These are phyloP conservation scores for Lymantria monacha DNA, from an alignment of 2,888 invertebrate species.

Conservation along the genomic window DNA sequence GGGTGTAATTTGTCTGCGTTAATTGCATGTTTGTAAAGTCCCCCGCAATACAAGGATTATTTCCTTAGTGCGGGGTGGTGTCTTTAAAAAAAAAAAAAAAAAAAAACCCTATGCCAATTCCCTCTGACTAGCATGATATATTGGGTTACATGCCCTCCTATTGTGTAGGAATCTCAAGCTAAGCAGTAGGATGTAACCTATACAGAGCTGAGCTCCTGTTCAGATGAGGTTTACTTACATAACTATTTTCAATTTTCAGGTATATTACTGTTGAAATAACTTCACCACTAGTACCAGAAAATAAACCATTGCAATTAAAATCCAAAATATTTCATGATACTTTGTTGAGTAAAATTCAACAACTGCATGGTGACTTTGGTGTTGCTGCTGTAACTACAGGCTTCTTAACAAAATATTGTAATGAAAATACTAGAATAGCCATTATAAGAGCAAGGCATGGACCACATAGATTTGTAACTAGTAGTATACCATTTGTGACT, in stretches of 20 bases:
- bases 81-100: too few relatives aligned
- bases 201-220: too few relatives aligned
- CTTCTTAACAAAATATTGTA: slow-evolving; percentile 90
- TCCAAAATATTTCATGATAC: slow-evolving; percentile 79
- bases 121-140: too few relatives aligned
- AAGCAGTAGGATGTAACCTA: too few relatives aligned
- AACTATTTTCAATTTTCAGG: slow-evolving; percentile 62
- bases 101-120: too few relatives aligned
- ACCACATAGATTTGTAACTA: slow-evolving; percentile 87
- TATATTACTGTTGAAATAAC: slow-evolving; percentile 87
- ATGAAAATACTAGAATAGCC: slow-evolving; percentile 88
- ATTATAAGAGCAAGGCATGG: slow-evolving; percentile 88
- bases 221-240: too few relatives aligned
- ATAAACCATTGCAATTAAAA: slow-evolving; percentile 75
- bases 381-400: slow-evolving; percentile 86
- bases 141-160: too few relatives aligned
- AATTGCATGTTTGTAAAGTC: too few relatives aligned
- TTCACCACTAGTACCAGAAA: slow-evolving; percentile 69
- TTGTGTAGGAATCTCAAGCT: too few relatives aligned
- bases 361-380: slow-evolving; percentile 90
- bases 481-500: slow-evolving; percentile 86
- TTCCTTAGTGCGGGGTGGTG: too few relatives aligned
- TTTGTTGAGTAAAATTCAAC: slow-evolving; percentile 84
- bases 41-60: too few relatives aligned
- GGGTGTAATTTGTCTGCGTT: too few relatives aligned